Conservation (phyloP, 2,113 vertebrate genomes). For the Anseranas semipalmata region DNA sequence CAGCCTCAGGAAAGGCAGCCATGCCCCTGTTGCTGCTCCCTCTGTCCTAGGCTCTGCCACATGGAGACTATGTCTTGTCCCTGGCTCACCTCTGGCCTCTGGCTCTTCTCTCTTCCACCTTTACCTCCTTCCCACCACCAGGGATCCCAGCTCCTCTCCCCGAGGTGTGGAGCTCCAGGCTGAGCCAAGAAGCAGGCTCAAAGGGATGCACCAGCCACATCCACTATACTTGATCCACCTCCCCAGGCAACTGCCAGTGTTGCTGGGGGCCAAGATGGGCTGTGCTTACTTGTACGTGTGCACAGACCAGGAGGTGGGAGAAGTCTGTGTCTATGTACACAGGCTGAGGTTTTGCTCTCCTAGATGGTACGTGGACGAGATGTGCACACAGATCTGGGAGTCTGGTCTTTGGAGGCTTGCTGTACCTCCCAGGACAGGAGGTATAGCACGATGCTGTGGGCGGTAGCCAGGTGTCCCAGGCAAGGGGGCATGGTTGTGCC, state of each 20-base stretch:
- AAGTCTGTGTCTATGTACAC: not conserved
- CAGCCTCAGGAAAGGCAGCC: not conserved
- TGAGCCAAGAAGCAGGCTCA: not conserved
- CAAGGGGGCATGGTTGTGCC: accelerated
- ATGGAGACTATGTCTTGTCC: not conserved
- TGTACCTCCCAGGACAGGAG: not conserved
- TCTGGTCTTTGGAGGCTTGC: not conserved
- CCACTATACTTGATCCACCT: not conserved
- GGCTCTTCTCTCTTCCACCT: not conserved
- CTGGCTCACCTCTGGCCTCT: not conserved
- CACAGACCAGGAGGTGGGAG: not conserved
- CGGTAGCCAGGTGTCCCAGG: not conserved
- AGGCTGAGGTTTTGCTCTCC: not conserved
- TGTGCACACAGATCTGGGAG: not conserved
- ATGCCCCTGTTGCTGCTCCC: not conserved
- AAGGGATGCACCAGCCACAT: not conserved
- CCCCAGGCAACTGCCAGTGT: not conserved
- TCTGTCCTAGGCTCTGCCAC: not conserved
- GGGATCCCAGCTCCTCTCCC: not conserved
- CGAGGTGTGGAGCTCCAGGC: not conserved
- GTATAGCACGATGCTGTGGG: not conserved
- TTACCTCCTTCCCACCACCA: not conserved
- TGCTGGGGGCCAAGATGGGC: accelerated
- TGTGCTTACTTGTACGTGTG: not conserved
- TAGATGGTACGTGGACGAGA: not conserved